Percentiles rank a stretch among this genome's conserved stretches.
phyloP scores from a whole-genome alignment of 2,797 vertebrate genomes.

The Onychomys torridus region DNA sequence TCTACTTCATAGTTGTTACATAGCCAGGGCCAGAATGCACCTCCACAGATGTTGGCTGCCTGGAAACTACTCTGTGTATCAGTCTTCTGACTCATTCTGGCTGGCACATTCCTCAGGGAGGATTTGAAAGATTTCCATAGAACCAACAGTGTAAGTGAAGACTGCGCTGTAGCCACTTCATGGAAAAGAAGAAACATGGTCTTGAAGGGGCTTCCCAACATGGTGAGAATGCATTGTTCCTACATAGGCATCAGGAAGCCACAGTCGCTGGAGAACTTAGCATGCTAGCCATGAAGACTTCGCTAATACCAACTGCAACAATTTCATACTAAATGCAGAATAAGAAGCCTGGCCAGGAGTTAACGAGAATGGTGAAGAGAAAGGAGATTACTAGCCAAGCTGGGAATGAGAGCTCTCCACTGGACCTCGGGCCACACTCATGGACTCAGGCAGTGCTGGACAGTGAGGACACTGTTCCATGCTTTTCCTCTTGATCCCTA shows the following conservation, averaged over 20 bases:
- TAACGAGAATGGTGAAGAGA: not conserved
- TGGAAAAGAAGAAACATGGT: not conserved
- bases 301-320: not conserved
- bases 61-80: not conserved
- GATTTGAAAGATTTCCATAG: not conserved
- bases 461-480: not conserved
- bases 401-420: not conserved
- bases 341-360: not conserved
- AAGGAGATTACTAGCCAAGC: not conserved
- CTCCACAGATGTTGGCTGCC: not conserved
- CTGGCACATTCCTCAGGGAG: not conserved
- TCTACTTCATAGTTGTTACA: not conserved
- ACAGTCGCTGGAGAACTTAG: not conserved
- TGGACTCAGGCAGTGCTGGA: not conserved
- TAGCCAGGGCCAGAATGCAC: not conserved
- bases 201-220: not conserved
- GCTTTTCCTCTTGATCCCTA: not conserved
- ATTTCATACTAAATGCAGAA: not conserved
- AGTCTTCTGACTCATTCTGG: not conserved
- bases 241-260: not conserved
- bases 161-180: not conserved
- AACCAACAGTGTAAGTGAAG: not conserved
- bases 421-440: rapidly evolving
- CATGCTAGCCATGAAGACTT: not conserved
- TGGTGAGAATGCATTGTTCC: not conserved